Conservation (phyloP, 1,140 invertebrate species). For the Drosophila littoralis region DNA sequence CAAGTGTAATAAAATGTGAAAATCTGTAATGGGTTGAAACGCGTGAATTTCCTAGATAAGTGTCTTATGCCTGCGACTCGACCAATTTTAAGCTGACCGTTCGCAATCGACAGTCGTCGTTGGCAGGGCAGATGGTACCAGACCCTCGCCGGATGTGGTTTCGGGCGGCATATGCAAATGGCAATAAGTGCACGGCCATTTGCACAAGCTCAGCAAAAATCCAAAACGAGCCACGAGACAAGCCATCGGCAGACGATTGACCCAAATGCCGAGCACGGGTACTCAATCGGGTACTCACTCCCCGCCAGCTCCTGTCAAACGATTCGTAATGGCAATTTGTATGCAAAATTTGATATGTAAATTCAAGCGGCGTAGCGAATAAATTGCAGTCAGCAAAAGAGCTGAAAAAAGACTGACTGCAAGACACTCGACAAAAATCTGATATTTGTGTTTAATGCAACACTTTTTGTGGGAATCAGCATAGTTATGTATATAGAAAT, state of each 20-base stretch:
- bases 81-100: not conserved
- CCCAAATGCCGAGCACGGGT: slow-evolving; percentile 57
- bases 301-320: slow-evolving; percentile 18
- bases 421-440: slow-evolving; percentile 54
- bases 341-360: slow-evolving; percentile 77
- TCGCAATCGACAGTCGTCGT: slow-evolving; percentile 7
- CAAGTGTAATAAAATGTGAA: not conserved
- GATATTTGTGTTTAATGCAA: slow-evolving; percentile 8
- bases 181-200: slow-evolving; percentile 51
- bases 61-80: not conserved
- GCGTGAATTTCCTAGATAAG: not conserved
- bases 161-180: slow-evolving; percentile 63
- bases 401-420: slow-evolving; percentile 13
- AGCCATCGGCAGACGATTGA: slow-evolving; percentile 64
- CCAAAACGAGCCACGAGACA: slow-evolving; percentile 24
- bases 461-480: not conserved
- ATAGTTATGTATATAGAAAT: too few species aligned
- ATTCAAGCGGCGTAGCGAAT: slow-evolving; percentile 61
- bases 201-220: slow-evolving; percentile 46
- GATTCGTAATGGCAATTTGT: slow-evolving; percentile 74
- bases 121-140: slow-evolving; percentile 19
- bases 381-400: slow-evolving; percentile 52
- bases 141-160: slow-evolving; percentile 46
- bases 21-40: not conserved
- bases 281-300: not conserved